These are phyloP conservation scores for Styela clava DNA, from an alignment of 23 tunicate genomes.

Conservation along the genomic window DNA sequence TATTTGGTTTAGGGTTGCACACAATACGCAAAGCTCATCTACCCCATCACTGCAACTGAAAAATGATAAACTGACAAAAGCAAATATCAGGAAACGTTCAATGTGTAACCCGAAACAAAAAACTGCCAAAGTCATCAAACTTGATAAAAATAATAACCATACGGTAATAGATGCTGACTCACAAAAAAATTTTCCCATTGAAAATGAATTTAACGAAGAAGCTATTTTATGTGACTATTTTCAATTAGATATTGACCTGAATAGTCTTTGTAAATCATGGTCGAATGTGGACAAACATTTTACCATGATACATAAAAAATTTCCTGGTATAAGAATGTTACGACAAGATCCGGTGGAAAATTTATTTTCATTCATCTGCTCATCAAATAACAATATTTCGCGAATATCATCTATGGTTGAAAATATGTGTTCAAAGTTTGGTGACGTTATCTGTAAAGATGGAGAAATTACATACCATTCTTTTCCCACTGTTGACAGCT, in stretches of 20 bases:
- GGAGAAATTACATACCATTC: constrained; percentile 35
- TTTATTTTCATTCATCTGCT: constrained; percentile 71
- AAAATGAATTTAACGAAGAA: not conserved
- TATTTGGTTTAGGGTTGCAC: not conserved
- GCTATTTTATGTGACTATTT: constrained; percentile 20
- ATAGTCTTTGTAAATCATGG: constrained; percentile 16
- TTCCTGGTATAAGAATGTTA: constrained; percentile 44
- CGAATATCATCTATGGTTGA: constrained; percentile 71
- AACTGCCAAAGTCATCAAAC: not conserved
- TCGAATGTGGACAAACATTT: constrained; percentile 30
- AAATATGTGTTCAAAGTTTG: constrained; percentile 50
- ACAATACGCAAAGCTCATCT: not conserved
- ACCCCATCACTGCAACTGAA: not conserved
- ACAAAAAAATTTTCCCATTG: not conserved
- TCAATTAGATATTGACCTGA: constrained; percentile 10
- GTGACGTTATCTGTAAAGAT: constrained; percentile 39
- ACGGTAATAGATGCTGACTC: not conserved
- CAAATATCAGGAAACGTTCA: not conserved
- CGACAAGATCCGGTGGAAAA: constrained; percentile 77
- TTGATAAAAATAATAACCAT: not conserved
- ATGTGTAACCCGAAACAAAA: not conserved
- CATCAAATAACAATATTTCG: constrained; percentile 69
- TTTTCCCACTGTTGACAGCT: constrained; percentile 43
- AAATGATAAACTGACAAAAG: not conserved
- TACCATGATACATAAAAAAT: not conserved